phyloP scores from a whole-genome alignment of 2,113 vertebrate genomes.

The Orcinus orca region DNA sequence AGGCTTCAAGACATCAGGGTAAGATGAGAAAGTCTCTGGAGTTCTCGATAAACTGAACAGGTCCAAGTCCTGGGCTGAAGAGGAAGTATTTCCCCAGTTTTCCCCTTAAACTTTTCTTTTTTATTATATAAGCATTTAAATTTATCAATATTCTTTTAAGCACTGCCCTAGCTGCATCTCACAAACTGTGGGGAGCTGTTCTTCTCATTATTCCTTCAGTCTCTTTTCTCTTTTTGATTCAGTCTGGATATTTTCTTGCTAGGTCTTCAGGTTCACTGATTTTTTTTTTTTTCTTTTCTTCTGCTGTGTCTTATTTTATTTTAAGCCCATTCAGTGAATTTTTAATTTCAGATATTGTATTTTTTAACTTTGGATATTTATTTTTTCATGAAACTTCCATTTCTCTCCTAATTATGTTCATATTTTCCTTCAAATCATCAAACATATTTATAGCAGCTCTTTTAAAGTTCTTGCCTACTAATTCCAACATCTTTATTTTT shows the following conservation, averaged over 20 bases:
- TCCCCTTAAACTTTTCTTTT: not conserved
- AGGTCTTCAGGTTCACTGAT: not conserved
- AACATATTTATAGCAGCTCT: not conserved
- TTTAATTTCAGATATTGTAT: not conserved
- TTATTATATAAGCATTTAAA: not conserved
- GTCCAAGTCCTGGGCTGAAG: not conserved
- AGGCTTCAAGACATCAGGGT: not conserved
- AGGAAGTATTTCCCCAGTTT: not conserved
- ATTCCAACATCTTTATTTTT: not conserved
- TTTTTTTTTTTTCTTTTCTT: slow-evolving; percentile 10
- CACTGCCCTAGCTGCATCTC: not conserved
- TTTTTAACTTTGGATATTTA: not conserved
- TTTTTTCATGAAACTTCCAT: not conserved
- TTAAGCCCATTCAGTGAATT: not conserved
- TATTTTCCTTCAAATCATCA: not conserved
- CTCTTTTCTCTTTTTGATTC: not conserved
- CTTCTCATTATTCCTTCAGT: not conserved
- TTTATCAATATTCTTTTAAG: not conserved
- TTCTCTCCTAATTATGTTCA: not conserved
- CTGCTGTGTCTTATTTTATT: not conserved
- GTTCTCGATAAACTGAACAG: not conserved
- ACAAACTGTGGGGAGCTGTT: not conserved
- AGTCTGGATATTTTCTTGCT: not conserved
- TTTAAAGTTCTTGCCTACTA: not conserved
- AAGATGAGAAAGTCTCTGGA: not conserved